A percentile compares a stretch with the other conserved stretches of the same genome.
These are phyloP conservation scores for Dryobota labecula DNA, from an alignment of 2,888 invertebrate genomes.

Conservation along the genomic window DNA sequence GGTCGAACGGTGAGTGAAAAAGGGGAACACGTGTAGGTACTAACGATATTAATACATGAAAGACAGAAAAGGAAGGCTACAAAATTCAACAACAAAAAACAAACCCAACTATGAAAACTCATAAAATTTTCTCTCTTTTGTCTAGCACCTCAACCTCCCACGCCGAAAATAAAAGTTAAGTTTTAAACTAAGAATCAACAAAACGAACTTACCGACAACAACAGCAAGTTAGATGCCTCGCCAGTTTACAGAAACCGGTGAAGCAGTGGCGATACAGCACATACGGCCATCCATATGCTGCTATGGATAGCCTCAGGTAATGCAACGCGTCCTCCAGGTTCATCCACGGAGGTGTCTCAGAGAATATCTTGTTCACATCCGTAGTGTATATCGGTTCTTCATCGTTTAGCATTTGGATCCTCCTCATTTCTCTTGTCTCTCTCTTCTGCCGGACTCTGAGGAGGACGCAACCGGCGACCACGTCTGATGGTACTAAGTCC, in stretches of 20 bases:
- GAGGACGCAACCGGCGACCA: slow-evolving; percentile 96
- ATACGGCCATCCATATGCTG: slow-evolving; percentile 97
- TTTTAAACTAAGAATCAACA: slow-evolving; percentile 10
- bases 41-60: background rate
- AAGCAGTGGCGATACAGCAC: slow-evolving; percentile 94
- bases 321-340: slow-evolving; percentile 93
- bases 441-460: slow-evolving; percentile 94
- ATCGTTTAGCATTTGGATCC: slow-evolving; percentile 92
- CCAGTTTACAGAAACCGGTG: slow-evolving; percentile 93
- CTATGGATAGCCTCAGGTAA: slow-evolving; percentile 95
- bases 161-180: background rate
- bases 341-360: slow-evolving; percentile 94
- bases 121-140: background rate
- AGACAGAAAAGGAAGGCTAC: background rate
- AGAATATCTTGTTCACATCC: slow-evolving; percentile 91
- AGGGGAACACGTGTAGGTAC: background rate
- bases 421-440: slow-evolving; percentile 93
- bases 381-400: slow-evolving; percentile 92
- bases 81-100: background rate
- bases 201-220: slow-evolving; percentile 91
- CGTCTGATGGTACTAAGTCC: slow-evolving; percentile 96
- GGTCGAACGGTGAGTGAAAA: too few species aligned
- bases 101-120: background rate
- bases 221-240: slow-evolving; percentile 93
- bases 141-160: background rate